Evolutionary conservation across 2,888 invertebrate species (phyloP).

Genomic region (Azorinus chamasolen): DNA sequence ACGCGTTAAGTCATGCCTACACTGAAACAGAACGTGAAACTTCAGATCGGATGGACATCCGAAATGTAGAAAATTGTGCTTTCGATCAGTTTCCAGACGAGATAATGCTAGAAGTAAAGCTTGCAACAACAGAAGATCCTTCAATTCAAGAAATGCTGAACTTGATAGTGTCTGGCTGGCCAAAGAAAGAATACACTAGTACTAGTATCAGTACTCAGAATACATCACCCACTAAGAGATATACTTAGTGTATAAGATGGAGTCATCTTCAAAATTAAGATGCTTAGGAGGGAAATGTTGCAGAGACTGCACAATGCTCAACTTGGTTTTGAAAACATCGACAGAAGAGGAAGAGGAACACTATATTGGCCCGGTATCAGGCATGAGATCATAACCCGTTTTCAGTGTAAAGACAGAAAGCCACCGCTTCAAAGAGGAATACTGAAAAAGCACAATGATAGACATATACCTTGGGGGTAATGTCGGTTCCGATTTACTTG

Average conservation of each 20-base stretch:
- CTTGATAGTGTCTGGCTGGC: slow-evolving; percentile 7
- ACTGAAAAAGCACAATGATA: slow-evolving; percentile 23
- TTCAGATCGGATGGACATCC: background rate
- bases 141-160: background rate
- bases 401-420: too few relatives aligned
- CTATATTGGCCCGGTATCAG: slow-evolving; percentile 38
- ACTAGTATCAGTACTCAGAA: slow-evolving; percentile 1
- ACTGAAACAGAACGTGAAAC: background rate
- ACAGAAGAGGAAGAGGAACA: slow-evolving; percentile 29
- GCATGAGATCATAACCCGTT: slow-evolving; percentile 20
- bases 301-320: slow-evolving; percentile 25
- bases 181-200: background rate
- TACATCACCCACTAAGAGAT: slow-evolving; percentile 25
- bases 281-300: slow-evolving; percentile 24
- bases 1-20: slow-evolving; percentile 51
- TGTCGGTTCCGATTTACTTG: slow-evolving; percentile 37
- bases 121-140: too few relatives aligned
- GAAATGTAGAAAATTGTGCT: too few relatives aligned
- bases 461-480: slow-evolving; percentile 32
- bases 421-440: slow-evolving; percentile 23
- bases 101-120: too few relatives aligned
- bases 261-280: slow-evolving; percentile 30
- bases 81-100: too few relatives aligned
- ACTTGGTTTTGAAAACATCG: slow-evolving; percentile 19
- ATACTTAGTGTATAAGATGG: slow-evolving; percentile 21